Base-by-base conservation (phyloP, 2,113 vertebrate species). In the Progne subis region DNA sequence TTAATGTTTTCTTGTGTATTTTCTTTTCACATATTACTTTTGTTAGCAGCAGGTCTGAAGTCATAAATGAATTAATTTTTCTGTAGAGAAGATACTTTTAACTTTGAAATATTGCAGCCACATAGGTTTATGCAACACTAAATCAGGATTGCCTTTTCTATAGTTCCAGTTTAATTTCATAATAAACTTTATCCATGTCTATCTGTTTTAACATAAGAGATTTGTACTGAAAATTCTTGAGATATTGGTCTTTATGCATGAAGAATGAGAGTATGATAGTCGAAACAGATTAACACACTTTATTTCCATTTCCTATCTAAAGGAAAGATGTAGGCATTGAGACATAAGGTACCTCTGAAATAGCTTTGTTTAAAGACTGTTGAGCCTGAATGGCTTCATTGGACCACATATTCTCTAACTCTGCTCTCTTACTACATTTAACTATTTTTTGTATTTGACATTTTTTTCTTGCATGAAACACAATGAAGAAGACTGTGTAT, bases 401-500 rank as follows among this genome's bases (percentile, higher is more conserved):
- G 61, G 25, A 57, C 61, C 64, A 69, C 20, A 50, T 53, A 72
- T 31, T 72, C 39, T 47, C 12, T 49, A 89, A 34, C 12, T 4
- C 24, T 26, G 34, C 14, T 72, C 31, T 68, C 43, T 79, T 71
- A 69, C 18, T 61, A 49, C 29, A 43, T 70, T 79, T 8, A 57
- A 47, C 19, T 61, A 21, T 39, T 71, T 82, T 76, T 85, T 69
- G 12, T 19, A n/a, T 80, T 79, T 95, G 32, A 44, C 50, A 77
- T 76, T 57, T 91, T 18, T 82, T 91, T 85, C 70, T 92, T 79
- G 34, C 41, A 61, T 43, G 47, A 94, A 95, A 87, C 29, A 84
- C 16, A 76, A 69, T 65, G 41, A 87, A 86, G 32, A 88, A 89
- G 94, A 57, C 53, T 26, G 20, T 53, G 72, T 59, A 31, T 49